Base-by-base conservation (phyloP, 2,113 vertebrate species). In the Taurulus bubalis region DNA sequence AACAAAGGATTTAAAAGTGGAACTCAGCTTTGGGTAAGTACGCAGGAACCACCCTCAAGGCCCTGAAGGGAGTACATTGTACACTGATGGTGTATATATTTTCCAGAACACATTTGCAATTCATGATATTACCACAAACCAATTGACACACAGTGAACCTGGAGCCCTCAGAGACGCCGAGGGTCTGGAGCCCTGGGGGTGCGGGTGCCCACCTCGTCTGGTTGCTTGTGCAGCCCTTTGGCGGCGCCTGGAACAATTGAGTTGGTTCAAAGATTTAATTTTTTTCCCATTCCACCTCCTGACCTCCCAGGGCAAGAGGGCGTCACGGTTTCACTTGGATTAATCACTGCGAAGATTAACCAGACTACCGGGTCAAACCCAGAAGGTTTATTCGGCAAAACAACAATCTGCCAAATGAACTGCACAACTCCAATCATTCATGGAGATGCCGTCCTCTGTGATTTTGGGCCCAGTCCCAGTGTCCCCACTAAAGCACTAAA, bases 211-310 rank as follows among this genome's bases (percentile, higher is more conserved):
- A 15, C 47, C 55, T 63, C 58, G 11, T 65, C 32, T n/a, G 11
- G 51, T 72, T 66, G 42, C n/a, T 62, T 32, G 51, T 55, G 28
- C 12, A 58, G 65, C 53, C 14, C 34, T 34, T 49, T 42, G 28
- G 24, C 51, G 20, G 45, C 53, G 18, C 12, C 15, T 36, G 28
- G 58, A 49, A 34, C 14, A 64, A 75, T 14, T n/a, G 18, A 30
- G 26, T 60, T 51, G 42, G 34, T 56, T 42, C 28, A 76, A 76
- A 74, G 45, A 69, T 60, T 74, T 6, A 0, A 80, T 80, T 80
- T 40, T 75, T 80, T 32, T 32, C 77, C 64, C 45, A 79, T 83
- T 80, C 42, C 42, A 71, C 42, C 75, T 60, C 60, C 67, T 22
- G 12, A 70, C 51, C 66, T 72, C 62, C 8, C 0, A 2, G 28